phyloP scores from a whole-genome alignment of 2,888 invertebrate genomes.

The Diogma glabrata region DNA sequence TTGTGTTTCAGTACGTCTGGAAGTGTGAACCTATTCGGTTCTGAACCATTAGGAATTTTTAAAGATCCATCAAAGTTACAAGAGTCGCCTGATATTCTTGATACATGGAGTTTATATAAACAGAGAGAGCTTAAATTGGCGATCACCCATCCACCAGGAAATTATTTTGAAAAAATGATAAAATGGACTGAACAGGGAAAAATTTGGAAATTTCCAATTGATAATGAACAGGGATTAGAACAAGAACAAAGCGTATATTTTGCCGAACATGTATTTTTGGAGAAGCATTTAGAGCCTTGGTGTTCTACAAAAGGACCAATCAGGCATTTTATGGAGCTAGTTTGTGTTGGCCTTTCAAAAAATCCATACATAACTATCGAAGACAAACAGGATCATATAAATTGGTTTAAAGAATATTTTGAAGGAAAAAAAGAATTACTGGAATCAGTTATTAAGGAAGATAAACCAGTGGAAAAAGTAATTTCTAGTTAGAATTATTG shows the following conservation, averaged over 20 bases:
- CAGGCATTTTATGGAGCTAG: conserved; percentile 94
- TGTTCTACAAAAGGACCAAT: conserved; percentile 86
- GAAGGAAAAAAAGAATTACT: conserved; percentile 52
- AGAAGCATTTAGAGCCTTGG: conserved; percentile 72
- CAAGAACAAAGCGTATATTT: conserved; percentile 65
- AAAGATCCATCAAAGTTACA: conserved; percentile 23
- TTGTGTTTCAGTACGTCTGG: too few species aligned
- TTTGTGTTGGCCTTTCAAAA: conserved; percentile 84
- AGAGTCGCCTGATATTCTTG: conserved; percentile 33
- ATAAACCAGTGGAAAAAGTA: too few species aligned
- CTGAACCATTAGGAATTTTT: conserved; percentile 54
- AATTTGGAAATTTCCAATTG: conserved; percentile 92
- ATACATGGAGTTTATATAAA: conserved; percentile 57
- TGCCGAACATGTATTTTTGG: conserved; percentile 89
- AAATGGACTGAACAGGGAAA: conserved; percentile 90
- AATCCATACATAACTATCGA: conserved; percentile 81
- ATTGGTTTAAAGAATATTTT: conserved; percentile 89
- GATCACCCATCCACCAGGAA: conserved; percentile 62
- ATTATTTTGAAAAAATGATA: conserved; percentile 89
- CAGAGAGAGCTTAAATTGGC: conserved; percentile 54
- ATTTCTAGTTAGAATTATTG: too few species aligned
- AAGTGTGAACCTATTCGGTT: conserved; percentile 50
- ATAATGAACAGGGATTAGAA: conserved; percentile 83
- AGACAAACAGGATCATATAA: conserved; percentile 79
- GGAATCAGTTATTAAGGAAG: not conserved